Conservation (phyloP, 2,113 vertebrate species). For the Dipodomys spectabilis region DNA sequence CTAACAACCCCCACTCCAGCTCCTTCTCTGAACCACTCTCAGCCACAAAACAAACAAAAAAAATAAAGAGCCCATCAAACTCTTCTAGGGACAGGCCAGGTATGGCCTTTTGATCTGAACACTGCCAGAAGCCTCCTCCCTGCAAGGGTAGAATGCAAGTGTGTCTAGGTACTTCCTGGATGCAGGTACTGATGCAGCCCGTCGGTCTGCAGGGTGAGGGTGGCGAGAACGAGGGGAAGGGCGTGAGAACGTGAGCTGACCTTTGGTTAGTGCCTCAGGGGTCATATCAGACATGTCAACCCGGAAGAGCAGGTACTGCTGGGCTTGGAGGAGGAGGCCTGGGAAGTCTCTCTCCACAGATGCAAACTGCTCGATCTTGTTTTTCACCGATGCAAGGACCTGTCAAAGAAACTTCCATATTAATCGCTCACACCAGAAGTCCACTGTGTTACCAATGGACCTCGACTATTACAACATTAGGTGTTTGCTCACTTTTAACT, state of each 20-base stretch:
- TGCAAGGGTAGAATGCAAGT: neutral
- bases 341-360: conserved; percentile 92
- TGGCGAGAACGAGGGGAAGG: too few species aligned
- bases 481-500: conserved; percentile 24
- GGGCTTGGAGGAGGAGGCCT: conserved; percentile 92
- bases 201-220: too few species aligned
- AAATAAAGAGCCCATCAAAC: neutral
- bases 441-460: neutral
- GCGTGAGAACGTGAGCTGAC: conserved; percentile 66
- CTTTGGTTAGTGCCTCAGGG: conserved; percentile 82
- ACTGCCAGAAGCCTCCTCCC: neutral
- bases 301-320: conserved; percentile 94
- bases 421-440: neutral
- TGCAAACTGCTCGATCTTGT: conserved; percentile 94
- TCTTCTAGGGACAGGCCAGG: neutral
- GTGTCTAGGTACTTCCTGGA: neutral
- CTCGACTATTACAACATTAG: neutral
- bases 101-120: neutral
- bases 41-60: neutral
- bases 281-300: conserved; percentile 85
- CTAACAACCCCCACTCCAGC: neutral
- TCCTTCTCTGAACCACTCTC: conserved; percentile 8
- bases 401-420: conserved; percentile 78
- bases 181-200: neutral
- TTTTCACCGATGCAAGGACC: conserved; percentile 97